These are phyloP conservation scores for Dendrolimus pini DNA, from an alignment of 2,888 invertebrate genomes.

Conservation along the genomic window DNA sequence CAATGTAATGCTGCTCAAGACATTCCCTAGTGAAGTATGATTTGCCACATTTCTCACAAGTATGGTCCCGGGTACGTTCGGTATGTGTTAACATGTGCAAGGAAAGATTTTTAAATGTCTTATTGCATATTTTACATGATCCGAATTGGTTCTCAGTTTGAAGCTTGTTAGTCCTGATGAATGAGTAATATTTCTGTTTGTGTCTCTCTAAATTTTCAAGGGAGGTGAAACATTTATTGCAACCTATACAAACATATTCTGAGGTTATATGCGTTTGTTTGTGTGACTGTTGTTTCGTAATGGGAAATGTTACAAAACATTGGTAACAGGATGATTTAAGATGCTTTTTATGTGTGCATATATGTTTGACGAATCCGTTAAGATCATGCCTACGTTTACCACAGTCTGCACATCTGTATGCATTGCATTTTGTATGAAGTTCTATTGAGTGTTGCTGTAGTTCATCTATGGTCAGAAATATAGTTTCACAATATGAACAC, in stretches of 20 bases:
- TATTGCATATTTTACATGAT: conserved; percentile 44
- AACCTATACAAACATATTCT: conserved; percentile 39
- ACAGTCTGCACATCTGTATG: conserved; percentile 81
- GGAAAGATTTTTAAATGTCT: conserved; percentile 38
- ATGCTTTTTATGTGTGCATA: conserved; percentile 76
- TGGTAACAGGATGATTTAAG: conserved; percentile 64
- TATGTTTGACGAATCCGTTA: conserved; percentile 60
- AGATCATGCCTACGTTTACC: conserved; percentile 38
- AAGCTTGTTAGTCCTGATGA: conserved; percentile 19
- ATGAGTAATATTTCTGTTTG: conserved; percentile 23
- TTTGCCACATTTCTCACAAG: conserved; percentile 54
- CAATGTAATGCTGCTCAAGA: conserved; percentile 34
- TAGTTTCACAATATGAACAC: conserved; percentile 45
- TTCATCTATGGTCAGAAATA: conserved; percentile 39
- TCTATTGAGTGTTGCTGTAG: conserved; percentile 76
- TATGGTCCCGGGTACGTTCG: conserved; percentile 46
- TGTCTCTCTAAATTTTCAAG: conserved; percentile 35
- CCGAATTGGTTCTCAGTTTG: conserved; percentile 22
- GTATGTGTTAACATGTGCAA: conserved; percentile 77
- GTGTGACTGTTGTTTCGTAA: conserved; percentile 26
- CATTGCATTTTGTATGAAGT: conserved; percentile 76
- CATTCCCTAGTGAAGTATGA: conserved; percentile 38
- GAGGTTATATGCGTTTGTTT: conserved; percentile 24
- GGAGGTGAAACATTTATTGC: conserved; percentile 34
- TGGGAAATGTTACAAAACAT: conserved; percentile 35